A percentile compares a stretch with the other conserved stretches of the same genome.
Evolutionary conservation across 1,140 invertebrate genomes (phyloP).

Genomic region (Agraylea sexmaculata): DNA sequence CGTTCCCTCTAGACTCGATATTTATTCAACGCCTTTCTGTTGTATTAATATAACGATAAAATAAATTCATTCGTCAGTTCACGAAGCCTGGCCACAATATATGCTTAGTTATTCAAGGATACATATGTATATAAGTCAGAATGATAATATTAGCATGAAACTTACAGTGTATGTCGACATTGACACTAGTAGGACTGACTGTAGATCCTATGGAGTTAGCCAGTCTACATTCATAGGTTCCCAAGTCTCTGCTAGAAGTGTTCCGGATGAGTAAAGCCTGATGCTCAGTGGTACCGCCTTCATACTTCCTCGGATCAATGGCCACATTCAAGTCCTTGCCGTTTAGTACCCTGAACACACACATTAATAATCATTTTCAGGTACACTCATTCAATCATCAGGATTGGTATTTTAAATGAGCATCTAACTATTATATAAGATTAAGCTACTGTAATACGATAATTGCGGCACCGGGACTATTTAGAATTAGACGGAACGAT

Average conservation of each 20-base stretch:
- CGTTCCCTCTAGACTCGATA: too few species aligned
- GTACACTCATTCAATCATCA: too few species aligned
- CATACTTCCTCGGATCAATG: constrained; percentile 52
- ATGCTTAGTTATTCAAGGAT: neutral
- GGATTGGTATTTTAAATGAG: too few species aligned
- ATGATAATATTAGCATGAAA: constrained; percentile 21
- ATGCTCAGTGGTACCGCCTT: constrained; percentile 60
- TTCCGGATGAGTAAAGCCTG: constrained; percentile 66
- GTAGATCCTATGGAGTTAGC: constrained; percentile 63
- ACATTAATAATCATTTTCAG: too few species aligned
- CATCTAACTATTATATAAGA: too few species aligned
- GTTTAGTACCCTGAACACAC: constrained; percentile 56
- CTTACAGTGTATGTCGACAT: constrained; percentile 72
- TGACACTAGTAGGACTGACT: constrained; percentile 53
- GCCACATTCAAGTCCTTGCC: constrained; percentile 48
- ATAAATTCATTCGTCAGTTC: neutral
- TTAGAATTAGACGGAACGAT: too few species aligned
- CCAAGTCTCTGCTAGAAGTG: constrained; percentile 61
- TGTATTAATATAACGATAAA: constrained; percentile 6
- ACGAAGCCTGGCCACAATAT: neutral
- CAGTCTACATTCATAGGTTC: constrained; percentile 67
- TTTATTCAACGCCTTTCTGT: too few species aligned
- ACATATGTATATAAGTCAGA: neutral
- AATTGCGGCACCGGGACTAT: too few species aligned
- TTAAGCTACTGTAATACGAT: too few species aligned